Evolutionary conservation across 1,140 invertebrate species (phyloP).

Genomic region (Procambarus virginalis): DNA sequence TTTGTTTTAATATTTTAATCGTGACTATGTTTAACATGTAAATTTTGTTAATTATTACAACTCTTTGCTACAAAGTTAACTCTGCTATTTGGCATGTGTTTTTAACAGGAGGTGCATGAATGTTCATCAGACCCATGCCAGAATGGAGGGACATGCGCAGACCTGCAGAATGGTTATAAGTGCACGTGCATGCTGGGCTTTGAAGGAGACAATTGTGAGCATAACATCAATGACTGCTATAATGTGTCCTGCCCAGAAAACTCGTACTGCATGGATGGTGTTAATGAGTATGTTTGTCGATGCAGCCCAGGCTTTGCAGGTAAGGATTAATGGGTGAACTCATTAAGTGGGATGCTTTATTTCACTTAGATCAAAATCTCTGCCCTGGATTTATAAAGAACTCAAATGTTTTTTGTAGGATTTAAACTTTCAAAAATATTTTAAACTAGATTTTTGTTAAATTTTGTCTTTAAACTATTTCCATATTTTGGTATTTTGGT

Average conservation of each 20-base stretch:
- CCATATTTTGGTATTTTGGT: too few species aligned
- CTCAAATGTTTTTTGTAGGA: too few species aligned
- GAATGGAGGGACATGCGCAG: conserved; percentile 81
- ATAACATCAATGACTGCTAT: conserved; percentile 73
- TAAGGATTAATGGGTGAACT: neutral
- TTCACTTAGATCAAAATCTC: too few species aligned
- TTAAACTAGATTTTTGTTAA: too few species aligned
- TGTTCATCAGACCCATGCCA: conserved; percentile 78
- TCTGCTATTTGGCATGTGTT: neutral
- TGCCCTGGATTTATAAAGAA: too few species aligned
- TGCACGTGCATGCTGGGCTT: conserved; percentile 75
- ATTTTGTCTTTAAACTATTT: too few species aligned
- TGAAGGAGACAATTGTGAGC: conserved; percentile 74
- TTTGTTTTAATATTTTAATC: too few species aligned
- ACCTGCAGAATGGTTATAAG: conserved; percentile 85
- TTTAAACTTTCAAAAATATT: too few species aligned
- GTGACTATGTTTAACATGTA: neutral
- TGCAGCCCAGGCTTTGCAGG: conserved; percentile 70
- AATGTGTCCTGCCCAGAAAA: conserved; percentile 71
- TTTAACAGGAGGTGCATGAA: conserved; percentile 82
- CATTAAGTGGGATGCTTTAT: too few species aligned
- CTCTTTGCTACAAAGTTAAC: neutral
- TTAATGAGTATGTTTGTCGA: conserved; percentile 71
- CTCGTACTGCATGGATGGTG: conserved; percentile 71
- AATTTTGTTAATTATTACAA: neutral